phyloP scores from a whole-genome alignment of 2,888 invertebrate genomes.

The Philonicus albiceps region DNA sequence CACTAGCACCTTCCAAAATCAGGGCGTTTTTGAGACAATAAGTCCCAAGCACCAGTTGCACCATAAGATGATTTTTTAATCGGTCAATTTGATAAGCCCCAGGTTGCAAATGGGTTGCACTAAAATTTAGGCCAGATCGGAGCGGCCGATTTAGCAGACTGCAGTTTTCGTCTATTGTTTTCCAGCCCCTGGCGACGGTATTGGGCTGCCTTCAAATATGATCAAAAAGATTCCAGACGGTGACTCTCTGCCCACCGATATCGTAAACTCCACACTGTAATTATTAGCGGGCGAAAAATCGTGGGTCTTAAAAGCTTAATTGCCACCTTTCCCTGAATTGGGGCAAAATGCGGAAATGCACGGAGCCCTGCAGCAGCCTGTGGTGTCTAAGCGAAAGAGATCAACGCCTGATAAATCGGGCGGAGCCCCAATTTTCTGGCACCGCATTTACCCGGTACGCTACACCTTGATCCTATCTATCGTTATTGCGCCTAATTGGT shows the following conservation, averaged over 20 bases:
- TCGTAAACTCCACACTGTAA: background rate
- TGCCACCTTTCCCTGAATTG: conserved; percentile 25
- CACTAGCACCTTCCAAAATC: conserved; percentile 32
- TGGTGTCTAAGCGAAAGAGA: background rate
- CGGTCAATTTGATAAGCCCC: conserved; percentile 9
- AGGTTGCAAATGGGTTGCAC: background rate
- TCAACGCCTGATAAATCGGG: conserved; percentile 15
- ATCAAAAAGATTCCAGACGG: background rate
- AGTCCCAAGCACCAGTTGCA: background rate
- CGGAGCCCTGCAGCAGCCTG: background rate
- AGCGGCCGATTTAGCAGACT: conserved; percentile 24
- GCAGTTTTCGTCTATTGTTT: conserved; percentile 39
- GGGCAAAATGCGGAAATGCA: conserved; percentile 16
- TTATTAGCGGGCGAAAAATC: background rate
- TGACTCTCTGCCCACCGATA: background rate
- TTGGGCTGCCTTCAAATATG: background rate
- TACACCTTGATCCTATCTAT: background rate
- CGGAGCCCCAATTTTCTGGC: background rate
- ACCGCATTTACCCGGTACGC: background rate
- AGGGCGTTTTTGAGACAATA: conserved; percentile 19
- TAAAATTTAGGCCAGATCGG: conserved; percentile 43
- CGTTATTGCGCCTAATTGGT: background rate
- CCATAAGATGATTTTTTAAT: conserved; percentile 28
- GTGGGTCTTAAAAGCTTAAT: background rate
- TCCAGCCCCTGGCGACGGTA: conserved; percentile 31